These are phyloP conservation scores for Eutolmus rufibarbis DNA, from an alignment of 2,888 invertebrate species.

Conservation along the genomic window DNA sequence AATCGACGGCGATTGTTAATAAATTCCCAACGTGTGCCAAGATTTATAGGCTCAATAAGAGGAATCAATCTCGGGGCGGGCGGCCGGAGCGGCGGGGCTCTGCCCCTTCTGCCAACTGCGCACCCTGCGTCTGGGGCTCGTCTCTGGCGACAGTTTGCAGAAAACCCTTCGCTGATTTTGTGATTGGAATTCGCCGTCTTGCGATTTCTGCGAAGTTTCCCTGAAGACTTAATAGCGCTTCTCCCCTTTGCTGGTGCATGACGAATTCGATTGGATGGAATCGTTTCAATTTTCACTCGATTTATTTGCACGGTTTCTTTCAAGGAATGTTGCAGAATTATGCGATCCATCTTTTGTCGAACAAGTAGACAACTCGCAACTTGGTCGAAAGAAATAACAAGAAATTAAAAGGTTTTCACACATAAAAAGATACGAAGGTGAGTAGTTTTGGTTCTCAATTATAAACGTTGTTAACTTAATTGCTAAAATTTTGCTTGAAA, in stretches of 20 bases:
- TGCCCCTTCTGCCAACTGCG: neutral
- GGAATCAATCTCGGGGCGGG: constrained; percentile 25
- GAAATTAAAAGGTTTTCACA: no score
- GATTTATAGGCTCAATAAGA: constrained; percentile 46
- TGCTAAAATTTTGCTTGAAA: no score
- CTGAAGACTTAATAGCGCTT: neutral
- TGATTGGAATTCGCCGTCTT: neutral
- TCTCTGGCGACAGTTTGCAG: neutral
- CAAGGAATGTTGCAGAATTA: neutral
- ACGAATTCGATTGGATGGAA: neutral
- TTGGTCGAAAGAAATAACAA: no score
- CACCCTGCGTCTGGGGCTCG: neutral
- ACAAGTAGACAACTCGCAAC: neutral
- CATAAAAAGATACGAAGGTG: no score
- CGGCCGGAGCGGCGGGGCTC: neutral
- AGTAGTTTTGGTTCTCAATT: no score
- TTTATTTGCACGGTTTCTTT: neutral
- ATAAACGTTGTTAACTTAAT: no score
- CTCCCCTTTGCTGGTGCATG: neutral
- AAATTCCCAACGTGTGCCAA: constrained; percentile 46
- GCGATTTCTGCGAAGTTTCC: neutral
- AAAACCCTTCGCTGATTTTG: neutral
- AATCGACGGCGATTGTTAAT: constrained; percentile 38
- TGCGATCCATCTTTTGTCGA: neutral
- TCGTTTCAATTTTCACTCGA: neutral